Conservation (phyloP, 2,113 vertebrate species). For the Antechinus flavipes region DNA sequence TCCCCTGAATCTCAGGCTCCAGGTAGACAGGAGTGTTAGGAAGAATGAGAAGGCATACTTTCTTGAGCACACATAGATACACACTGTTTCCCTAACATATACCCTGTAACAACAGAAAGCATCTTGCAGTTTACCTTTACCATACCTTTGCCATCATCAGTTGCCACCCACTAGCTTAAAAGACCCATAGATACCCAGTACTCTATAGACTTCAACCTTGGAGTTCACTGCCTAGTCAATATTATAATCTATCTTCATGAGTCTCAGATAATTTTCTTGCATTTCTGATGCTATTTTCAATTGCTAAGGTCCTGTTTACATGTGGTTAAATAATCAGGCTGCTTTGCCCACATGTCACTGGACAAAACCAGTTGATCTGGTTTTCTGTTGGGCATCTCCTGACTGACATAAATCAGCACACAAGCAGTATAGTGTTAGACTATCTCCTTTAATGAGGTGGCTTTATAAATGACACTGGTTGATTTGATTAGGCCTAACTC, state of each 20-base stretch:
- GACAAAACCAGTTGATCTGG: constrained; percentile 48
- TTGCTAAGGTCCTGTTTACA: constrained; percentile 15
- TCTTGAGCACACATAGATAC: not conserved
- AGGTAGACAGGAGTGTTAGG: not conserved
- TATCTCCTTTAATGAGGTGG: constrained; percentile 2
- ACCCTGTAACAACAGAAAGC: constrained; percentile 33
- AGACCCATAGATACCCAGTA: not conserved
- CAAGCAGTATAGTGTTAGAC: constrained; percentile 38
- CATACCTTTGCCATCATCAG: not conserved
- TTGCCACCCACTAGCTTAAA: not conserved
- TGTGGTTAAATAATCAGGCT: constrained; percentile 48
- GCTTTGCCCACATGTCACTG: constrained; percentile 37
- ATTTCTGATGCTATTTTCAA: not conserved
- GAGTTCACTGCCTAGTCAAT: not conserved
- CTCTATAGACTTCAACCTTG: constrained; percentile 5
- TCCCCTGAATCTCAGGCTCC: not conserved
- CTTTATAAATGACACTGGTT: constrained; percentile 59
- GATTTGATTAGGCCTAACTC: constrained; percentile 40
- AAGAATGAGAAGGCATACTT: not conserved
- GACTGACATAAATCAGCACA: not conserved
- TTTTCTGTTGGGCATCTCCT: constrained; percentile 47
- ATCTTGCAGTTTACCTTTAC: not conserved
- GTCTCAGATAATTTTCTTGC: constrained; percentile 43
- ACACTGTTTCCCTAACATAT: not conserved
- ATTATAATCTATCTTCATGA: not conserved